Conservation (phyloP, 1,140 invertebrate species). For the Lycorma delicatula region DNA sequence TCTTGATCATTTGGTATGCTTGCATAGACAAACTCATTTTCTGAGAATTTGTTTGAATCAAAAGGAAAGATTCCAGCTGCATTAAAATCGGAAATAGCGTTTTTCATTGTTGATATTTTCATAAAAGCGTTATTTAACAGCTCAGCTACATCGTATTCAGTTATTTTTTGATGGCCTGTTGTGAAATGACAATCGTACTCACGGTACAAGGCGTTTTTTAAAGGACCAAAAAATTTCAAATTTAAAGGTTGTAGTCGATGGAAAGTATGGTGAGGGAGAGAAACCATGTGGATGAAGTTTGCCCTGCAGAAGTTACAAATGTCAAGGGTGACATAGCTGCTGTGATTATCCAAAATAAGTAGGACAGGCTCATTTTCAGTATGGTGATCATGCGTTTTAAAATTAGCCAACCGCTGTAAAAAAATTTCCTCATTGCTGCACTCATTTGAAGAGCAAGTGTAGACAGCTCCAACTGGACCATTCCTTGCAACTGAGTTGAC, state of each 20-base stretch:
- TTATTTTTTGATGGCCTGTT: constrained; percentile 4
- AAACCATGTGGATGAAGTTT: constrained; percentile 28
- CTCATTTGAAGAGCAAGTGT: constrained; percentile 31
- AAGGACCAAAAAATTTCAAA: constrained; percentile 30
- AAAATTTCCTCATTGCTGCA: constrained; percentile 34
- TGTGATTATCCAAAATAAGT: constrained; percentile 31
- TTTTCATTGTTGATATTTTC: neutral
- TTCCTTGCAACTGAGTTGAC: constrained; percentile 20
- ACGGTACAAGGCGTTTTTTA: constrained; percentile 25
- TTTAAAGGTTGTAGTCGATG: constrained; percentile 38
- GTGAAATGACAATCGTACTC: neutral
- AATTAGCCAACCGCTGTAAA: constrained; percentile 29
- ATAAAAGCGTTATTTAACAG: constrained; percentile 1
- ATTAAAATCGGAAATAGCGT: neutral
- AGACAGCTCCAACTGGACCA: constrained; percentile 30
- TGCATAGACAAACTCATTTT: neutral
- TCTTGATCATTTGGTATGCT: no score
- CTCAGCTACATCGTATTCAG: neutral
- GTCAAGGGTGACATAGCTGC: constrained; percentile 20
- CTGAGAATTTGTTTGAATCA: neutral
- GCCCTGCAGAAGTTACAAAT: constrained; percentile 20
- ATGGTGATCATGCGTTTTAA: constrained; percentile 20
- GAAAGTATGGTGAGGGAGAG: constrained; percentile 29
- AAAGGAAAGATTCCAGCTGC: neutral
- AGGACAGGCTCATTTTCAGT: constrained; percentile 23